Evolutionary conservation across 2,797 vertebrate genomes (phyloP), one percentile per base, ranked within the genome.

Genomic region (Cichlasoma orientale): DNA sequence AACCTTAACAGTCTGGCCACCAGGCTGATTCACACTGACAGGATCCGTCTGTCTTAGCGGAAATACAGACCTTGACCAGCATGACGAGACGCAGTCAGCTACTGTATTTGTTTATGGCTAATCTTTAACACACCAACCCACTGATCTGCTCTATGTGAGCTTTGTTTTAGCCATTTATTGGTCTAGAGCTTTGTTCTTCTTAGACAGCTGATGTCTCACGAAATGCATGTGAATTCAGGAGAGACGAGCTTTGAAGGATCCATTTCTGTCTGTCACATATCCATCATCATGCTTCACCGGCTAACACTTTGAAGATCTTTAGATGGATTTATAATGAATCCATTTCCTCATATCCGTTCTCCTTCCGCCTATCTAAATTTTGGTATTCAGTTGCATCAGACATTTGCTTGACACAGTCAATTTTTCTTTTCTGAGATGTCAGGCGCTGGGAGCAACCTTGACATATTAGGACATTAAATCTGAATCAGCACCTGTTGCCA

Each of bases 381-480:
- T 54, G 53, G 44, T 75, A 71, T 83, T 66, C 73, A 5, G 58
- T 77, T 75, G 84, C 58, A 5, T 77, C 56, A 38, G 59, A 14
- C 27, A 4, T 82, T 56, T 2, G 14, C 36, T 54, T 31, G 50
- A 74, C 47, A 18, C 55, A 75, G 87, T 83, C 69, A 18, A 79
- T 92, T 86, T 88, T 76, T 90, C 86, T 85, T 86, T 55, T 56
- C 36, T 2, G 41, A 75, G 75, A 77, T 19, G 36, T 84, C 79
- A 78, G 80, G 50, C 38, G 63, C 88, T 33, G 25, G 41, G 78
- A 88, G 88, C 81, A 76, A 82, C 86, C 80, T 90, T 93, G 91
- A 93, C 91, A 90, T 93, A 93, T 91, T 87, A 89, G 88, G 85
- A 92, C 90, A 93, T 94, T 90, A 92, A 91, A 91, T 90, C 78